These are phyloP conservation scores for Argyra leucocephala DNA, from an alignment of 2,888 invertebrate genomes.

Conservation along the genomic window DNA sequence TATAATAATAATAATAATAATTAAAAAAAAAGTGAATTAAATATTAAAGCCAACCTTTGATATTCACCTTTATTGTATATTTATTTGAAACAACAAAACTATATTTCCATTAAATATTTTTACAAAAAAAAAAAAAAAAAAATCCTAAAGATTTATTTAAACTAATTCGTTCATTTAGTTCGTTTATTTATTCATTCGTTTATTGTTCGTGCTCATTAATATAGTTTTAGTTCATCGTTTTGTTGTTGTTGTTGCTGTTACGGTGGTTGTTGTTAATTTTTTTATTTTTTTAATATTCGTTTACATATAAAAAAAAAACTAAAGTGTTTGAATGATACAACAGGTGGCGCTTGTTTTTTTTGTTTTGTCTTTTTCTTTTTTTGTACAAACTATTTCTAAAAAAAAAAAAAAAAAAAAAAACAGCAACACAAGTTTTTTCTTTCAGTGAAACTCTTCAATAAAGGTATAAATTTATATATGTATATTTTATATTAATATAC, in stretches of 20 bases:
- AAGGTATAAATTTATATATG: background rate
- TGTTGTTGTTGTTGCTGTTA: background rate
- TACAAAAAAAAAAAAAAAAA: too few relatives aligned
- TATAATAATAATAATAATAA: too few relatives aligned
- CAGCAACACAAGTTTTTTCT: background rate
- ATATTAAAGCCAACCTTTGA: too few relatives aligned
- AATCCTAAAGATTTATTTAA: too few relatives aligned
- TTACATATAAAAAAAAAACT: background rate
- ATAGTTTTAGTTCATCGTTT: background rate
- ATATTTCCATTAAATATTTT: too few relatives aligned
- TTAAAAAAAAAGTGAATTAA: too few relatives aligned
- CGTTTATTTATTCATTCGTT: background rate
- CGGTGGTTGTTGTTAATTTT: too few relatives aligned
- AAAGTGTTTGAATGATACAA: background rate
- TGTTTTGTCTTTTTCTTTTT: background rate
- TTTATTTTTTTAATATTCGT: background rate
- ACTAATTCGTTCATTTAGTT: background rate
- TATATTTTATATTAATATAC: background rate
- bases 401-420: background rate
- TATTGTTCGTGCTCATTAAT: background rate
- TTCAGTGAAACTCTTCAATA: background rate
- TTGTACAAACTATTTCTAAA: slow-evolving; percentile 2
- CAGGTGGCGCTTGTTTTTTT: background rate
- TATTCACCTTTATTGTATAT: too few relatives aligned
- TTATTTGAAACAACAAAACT: too few relatives aligned